These are phyloP conservation scores for Erethizon dorsatum DNA, from an alignment of 2,797 vertebrate species.

Conservation along the genomic window DNA sequence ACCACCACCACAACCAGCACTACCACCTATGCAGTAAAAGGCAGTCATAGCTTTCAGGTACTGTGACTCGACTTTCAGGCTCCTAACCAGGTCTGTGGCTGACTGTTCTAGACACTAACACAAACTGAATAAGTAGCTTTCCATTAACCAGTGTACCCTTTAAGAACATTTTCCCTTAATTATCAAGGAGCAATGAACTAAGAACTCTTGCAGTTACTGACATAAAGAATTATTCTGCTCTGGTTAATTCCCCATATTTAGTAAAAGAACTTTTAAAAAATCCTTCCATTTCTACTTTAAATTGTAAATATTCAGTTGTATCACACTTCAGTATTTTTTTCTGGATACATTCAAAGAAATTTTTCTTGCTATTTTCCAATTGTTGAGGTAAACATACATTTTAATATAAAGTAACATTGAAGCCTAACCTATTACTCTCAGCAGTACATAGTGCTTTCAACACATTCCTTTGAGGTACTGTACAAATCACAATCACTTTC, in stretches of 20 bases:
- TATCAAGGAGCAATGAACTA: constrained; percentile 90
- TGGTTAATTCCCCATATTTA: constrained; percentile 88
- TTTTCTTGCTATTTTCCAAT: constrained; percentile 94
- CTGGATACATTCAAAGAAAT: constrained; percentile 97
- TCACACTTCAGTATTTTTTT: constrained; percentile 92
- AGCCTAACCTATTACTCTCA: constrained; percentile 95
- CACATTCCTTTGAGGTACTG: constrained; percentile 99
- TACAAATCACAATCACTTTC: constrained; percentile 99
- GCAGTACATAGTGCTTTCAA: constrained; percentile 96
- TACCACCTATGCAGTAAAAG: constrained; percentile 77
- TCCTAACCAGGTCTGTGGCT: constrained; percentile 85
- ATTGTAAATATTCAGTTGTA: constrained; percentile 92
- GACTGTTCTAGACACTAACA: constrained; percentile 87
- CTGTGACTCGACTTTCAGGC: constrained; percentile 89
- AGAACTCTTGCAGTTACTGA: constrained; percentile 89
- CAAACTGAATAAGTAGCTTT: constrained; percentile 89
- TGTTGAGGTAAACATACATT: constrained; percentile 97
- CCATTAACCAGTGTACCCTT: constrained; percentile 89
- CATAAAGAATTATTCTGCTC: constrained; percentile 87
- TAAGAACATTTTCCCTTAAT: constrained; percentile 89
- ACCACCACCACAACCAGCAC: constrained; percentile 71
- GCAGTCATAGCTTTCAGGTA: constrained; percentile 84
- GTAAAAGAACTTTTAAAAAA: constrained; percentile 88
- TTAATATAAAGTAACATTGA: constrained; percentile 95
- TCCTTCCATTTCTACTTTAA: constrained; percentile 89